Conservation (phyloP, 2,797 vertebrate species). For the Threskiornis aethiopicus region DNA sequence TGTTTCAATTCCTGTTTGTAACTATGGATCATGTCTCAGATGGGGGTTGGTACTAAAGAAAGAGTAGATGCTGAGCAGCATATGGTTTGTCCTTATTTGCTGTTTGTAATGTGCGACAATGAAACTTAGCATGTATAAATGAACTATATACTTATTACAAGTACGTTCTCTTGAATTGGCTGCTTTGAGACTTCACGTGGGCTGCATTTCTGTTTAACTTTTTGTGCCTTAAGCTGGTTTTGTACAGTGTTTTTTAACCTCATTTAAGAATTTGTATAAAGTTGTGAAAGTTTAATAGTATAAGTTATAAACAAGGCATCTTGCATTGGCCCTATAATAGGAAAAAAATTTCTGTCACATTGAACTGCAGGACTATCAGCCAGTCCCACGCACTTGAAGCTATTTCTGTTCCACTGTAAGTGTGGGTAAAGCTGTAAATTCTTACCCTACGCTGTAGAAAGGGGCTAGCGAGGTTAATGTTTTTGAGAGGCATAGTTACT, state of each 20-base stretch:
- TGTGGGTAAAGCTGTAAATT: not conserved
- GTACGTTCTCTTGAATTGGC: conserved; percentile 36
- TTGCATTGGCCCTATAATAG: not conserved
- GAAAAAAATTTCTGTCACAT: not conserved
- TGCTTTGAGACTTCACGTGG: conserved; percentile 12
- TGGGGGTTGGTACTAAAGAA: not conserved
- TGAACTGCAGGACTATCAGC: not conserved
- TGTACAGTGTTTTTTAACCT: conserved; percentile 39
- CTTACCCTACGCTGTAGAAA: not conserved
- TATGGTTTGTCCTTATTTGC: not conserved
- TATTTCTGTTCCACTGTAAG: not conserved
- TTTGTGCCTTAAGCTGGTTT: conserved; percentile 57
- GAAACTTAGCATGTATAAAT: not conserved
- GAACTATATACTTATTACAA: not conserved
- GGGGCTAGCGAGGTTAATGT: not conserved
- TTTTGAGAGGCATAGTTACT: not conserved
- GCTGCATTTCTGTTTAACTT: conserved; percentile 9
- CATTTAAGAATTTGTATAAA: conserved; percentile 31
- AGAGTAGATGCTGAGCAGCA: not conserved
- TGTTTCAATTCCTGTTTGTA: not conserved
- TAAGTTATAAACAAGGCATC: conserved; percentile 20
- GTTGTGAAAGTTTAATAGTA: not conserved
- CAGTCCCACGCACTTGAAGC: not conserved
- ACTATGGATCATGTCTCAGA: not conserved
- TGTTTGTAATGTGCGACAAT: not conserved